These are phyloP conservation scores for Mesodorylaimus sp. DNA, from an alignment of 2,888 invertebrate genomes.

Conservation along the genomic window DNA sequence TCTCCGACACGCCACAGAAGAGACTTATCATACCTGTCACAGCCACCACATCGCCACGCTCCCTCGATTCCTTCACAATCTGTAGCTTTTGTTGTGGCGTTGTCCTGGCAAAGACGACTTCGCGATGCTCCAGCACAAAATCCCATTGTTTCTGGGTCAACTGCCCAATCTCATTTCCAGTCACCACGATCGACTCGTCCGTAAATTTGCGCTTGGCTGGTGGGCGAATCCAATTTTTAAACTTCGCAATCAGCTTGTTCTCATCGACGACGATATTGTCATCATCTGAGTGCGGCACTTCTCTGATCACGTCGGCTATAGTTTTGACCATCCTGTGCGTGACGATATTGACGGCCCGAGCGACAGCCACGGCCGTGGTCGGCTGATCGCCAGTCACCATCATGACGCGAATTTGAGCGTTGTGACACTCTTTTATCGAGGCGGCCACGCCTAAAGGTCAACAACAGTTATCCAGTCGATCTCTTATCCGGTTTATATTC, in stretches of 20 bases:
- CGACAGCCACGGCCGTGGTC: constrained; percentile 3
- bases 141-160: constrained; percentile 3
- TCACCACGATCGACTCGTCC: not conserved
- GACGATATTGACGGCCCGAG: not conserved
- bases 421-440: not conserved
- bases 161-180: not conserved
- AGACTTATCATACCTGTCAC: constrained; percentile 3
- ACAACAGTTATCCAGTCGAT: too few species aligned
- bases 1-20: too few species aligned
- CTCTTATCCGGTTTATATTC: too few species aligned
- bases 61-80: constrained; percentile 1
- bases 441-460: constrained; percentile 1
- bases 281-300: too few species aligned
- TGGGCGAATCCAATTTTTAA: not conserved
- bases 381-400: constrained; percentile 6
- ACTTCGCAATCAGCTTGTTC: not conserved
- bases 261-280: too few species aligned
- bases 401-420: constrained; percentile 2
- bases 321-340: not conserved
- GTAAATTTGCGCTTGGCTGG: not conserved
- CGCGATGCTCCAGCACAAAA: not conserved
- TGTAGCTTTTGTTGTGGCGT: constrained; percentile 4
- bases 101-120: constrained; percentile 3
- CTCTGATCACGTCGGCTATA: not conserved
- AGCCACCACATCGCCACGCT: not conserved